Conservation (phyloP, 2,113 vertebrate species). For the Apodemus sylvaticus region DNA sequence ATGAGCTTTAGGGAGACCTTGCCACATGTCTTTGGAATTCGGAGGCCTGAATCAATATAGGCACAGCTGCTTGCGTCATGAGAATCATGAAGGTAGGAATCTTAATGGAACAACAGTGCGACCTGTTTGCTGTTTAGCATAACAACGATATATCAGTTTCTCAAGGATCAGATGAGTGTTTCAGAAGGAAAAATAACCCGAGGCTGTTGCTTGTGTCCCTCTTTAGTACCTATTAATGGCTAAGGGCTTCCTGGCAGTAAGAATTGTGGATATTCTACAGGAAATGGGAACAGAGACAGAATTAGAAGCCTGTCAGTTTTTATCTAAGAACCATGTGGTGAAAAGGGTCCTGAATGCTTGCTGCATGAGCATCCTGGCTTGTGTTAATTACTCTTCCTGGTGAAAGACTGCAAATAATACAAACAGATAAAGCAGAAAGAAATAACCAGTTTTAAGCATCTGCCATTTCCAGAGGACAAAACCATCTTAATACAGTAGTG, state of each 20-base stretch:
- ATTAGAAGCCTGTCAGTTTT: not conserved
- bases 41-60: not conserved
- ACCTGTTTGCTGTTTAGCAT: conserved; percentile 4
- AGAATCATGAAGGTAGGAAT: conserved; percentile 45
- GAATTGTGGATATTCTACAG: conserved; percentile 6
- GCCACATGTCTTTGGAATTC: conserved; percentile 37
- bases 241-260: not conserved
- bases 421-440: not conserved
- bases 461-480: conserved; percentile 31
- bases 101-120: not conserved
- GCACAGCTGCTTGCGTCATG: not conserved
- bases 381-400: not conserved
- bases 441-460: not conserved
- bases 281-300: not conserved
- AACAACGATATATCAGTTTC: not conserved
- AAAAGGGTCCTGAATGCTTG: not conserved
- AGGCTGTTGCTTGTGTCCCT: conserved; percentile 17
- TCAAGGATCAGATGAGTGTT: not conserved
- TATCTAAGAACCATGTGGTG: conserved; percentile 4
- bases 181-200: conserved; percentile 39
- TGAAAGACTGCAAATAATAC: not conserved
- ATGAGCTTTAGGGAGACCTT: not conserved
- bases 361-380: not conserved
- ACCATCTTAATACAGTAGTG: not conserved
- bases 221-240: not conserved